These are phyloP conservation scores for Orchesella cincta DNA, from an alignment of 1,140 invertebrate species.

Conservation along the genomic window DNA sequence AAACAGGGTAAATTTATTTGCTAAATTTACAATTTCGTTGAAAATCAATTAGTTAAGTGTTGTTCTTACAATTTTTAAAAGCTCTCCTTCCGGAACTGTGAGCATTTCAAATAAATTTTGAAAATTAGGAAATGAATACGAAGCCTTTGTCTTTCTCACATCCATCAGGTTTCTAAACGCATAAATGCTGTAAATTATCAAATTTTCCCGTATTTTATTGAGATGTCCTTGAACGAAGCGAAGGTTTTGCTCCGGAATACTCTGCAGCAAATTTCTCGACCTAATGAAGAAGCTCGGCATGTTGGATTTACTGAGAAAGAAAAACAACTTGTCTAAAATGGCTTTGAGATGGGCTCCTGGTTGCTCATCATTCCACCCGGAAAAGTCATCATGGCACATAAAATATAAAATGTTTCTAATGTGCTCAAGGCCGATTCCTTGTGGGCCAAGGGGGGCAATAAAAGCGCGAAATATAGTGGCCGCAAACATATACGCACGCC, in stretches of 20 bases:
- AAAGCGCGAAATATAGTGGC: slow-evolving; percentile 61
- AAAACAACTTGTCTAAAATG: slow-evolving; percentile 62
- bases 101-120: slow-evolving; percentile 66
- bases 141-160: slow-evolving; percentile 61
- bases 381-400: slow-evolving; percentile 70
- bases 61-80: slow-evolving; percentile 32
- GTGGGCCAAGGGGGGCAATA: slow-evolving; percentile 61
- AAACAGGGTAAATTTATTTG: neutral
- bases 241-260: slow-evolving; percentile 66
- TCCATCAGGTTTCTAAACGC: slow-evolving; percentile 65
- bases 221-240: slow-evolving; percentile 67
- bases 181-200: slow-evolving; percentile 68
- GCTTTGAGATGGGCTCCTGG: slow-evolving; percentile 67
- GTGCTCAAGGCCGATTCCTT: slow-evolving; percentile 58
- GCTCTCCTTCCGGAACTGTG: slow-evolving; percentile 51
- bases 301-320: slow-evolving; percentile 59
- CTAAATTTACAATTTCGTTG: neutral
- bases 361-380: slow-evolving; percentile 69
- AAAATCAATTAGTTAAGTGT: neutral
- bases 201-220: slow-evolving; percentile 68
- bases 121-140: slow-evolving; percentile 68
- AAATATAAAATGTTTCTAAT: slow-evolving; percentile 76
- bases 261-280: slow-evolving; percentile 71
- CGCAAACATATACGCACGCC: slow-evolving; percentile 40
- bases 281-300: slow-evolving; percentile 73